Base-by-base conservation (phyloP, 2,888 invertebrate genomes). In the Pimpla rufipes region DNA sequence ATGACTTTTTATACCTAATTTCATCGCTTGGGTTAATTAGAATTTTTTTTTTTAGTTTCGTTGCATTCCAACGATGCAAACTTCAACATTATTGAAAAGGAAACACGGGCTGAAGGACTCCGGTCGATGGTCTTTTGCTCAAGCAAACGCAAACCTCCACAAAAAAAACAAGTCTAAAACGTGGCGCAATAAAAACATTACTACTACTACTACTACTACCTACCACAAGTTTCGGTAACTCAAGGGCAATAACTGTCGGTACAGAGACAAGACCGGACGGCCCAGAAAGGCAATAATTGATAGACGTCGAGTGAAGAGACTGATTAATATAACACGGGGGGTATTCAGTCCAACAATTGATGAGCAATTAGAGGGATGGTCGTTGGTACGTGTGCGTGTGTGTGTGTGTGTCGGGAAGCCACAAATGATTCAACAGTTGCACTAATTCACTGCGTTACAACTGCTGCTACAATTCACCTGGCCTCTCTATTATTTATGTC, bases 401-500 rank as follows among this genome's bases (percentile, higher is more conserved):
- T 37, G n/a, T 2, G 35, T 5, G 59, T 35, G 47, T 29, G 47
- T 47, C 47, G 7, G 35, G 23, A 18, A 42, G 40, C 74, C 35
- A 52, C 67, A 77, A 83, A 80, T 83, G 80, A 83, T 80, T 83
- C 73, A 78, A 77, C 68, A 45, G 47, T 77, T 73, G 55, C 50
- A 68, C 79, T 77, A 83, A 83, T 83, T 80, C 77, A 83, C 73
- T 45, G 52, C 45, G 67, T 77, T 74, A 83, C 80, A 80, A 77
- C 62, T 67, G 67, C 52, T 45, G 59, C 67, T 67, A 70, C 68
- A 47, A 45, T 64, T 52, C 59, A 62, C 55, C 57, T 16, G 23
- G 40, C 37, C 62, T 57, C 68, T 77, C 77, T 74, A 83, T 83
- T 83, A 83, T 83, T 83, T 83, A 83, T 80, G 80, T 70, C 77